Evolutionary conservation across 1,140 invertebrate genomes (phyloP).

Genomic region (Bombus sibiricus): DNA sequence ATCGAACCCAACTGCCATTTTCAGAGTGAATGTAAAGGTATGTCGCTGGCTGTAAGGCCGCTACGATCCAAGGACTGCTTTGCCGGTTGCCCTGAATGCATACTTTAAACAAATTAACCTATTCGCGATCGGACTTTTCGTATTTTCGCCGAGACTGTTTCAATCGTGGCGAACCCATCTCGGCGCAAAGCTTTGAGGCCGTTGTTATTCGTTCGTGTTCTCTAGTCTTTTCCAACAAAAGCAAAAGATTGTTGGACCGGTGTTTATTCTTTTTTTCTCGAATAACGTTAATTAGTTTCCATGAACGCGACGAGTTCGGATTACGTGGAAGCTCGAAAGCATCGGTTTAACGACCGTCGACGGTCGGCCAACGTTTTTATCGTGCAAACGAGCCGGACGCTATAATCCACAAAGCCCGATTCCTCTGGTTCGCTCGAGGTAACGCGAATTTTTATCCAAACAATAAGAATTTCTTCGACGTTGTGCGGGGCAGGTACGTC

Average conservation of each 20-base stretch:
- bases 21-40: slow-evolving; percentile 41
- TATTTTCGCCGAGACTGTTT: neutral
- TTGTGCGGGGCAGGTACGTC: neutral
- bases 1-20: slow-evolving; percentile 17
- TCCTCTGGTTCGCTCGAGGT: neutral
- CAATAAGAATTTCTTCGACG: neutral
- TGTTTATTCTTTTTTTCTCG: neutral
- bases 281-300: neutral
- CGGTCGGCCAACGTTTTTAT: neutral
- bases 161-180: neutral
- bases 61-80: slow-evolving; percentile 26
- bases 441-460: slow-evolving; percentile 8
- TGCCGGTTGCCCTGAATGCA: slow-evolving; percentile 15
- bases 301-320: neutral
- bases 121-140: neutral
- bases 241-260: no score
- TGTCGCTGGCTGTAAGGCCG: neutral
- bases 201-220: neutral
- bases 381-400: neutral
- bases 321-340: neutral
- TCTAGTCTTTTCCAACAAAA: neutral
- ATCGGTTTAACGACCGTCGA: neutral
- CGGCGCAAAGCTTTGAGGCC: neutral
- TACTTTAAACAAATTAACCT: slow-evolving; percentile 28
- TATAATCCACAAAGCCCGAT: neutral